phyloP scores from a whole-genome alignment of 2,888 invertebrate species.

The Philopedon plagiatum region DNA sequence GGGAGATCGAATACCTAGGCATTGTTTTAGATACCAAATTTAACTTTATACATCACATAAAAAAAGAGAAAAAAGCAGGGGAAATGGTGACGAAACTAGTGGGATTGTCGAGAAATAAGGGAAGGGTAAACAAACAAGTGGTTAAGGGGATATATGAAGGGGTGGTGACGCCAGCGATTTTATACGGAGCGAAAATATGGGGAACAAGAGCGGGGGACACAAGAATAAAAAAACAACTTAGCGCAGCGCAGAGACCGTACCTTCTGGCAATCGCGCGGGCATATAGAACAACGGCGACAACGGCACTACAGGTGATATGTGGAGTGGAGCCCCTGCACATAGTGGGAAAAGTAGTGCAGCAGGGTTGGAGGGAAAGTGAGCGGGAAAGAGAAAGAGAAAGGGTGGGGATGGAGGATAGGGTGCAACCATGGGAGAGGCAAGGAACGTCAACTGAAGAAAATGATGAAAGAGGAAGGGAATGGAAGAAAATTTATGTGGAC shows the following conservation, averaged over 20 bases:
- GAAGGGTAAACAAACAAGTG: too few relatives aligned
- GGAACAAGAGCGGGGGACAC: conserved; percentile 42
- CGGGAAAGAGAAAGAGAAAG: not conserved
- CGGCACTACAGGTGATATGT: conserved; percentile 34
- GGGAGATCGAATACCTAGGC: too few relatives aligned
- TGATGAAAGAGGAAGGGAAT: too few relatives aligned
- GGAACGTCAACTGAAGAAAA: too few relatives aligned
- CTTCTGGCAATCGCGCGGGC: conserved; percentile 45
- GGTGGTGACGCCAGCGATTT: too few relatives aligned
- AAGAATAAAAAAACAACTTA: conserved; percentile 41
- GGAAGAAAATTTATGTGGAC: too few relatives aligned
- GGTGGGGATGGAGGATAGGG: not conserved
- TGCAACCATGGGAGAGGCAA: not conserved
- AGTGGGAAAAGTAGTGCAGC: not conserved
- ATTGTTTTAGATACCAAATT: conserved; percentile 35
- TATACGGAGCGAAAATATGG: too few relatives aligned
- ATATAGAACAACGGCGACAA: conserved; percentile 48
- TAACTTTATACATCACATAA: conserved; percentile 28
- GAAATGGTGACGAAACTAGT: not conserved
- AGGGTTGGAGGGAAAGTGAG: not conserved
- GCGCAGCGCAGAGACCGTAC: conserved; percentile 48
- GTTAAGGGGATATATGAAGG: too few relatives aligned
- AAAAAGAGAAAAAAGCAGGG: not conserved
- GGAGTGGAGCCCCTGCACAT: conserved; percentile 37
- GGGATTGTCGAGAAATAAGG: not conserved